Base-by-base conservation (phyloP, 2,113 vertebrate genomes). In the Coptodon bakossiorum region DNA sequence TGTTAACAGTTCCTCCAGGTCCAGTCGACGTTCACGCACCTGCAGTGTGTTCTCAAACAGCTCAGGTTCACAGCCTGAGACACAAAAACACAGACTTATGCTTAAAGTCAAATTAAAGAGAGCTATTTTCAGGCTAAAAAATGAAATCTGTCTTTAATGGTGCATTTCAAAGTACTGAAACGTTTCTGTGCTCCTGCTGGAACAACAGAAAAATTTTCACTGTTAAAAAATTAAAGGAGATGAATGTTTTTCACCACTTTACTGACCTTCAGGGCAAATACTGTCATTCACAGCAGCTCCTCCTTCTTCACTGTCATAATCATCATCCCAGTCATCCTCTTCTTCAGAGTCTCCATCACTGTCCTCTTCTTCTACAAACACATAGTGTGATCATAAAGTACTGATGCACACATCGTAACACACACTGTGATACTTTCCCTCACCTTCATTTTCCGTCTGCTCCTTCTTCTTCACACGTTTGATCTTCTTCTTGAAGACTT, bases 401-500 rank as follows among this genome's bases (percentile, higher is more conserved):
- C 54, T 17, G 38, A 80, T 40, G 84, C 38, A 50, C 16, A 61
- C 48, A 73, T 56, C 59, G 9, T 66, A 19, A 50, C 57, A 31
- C 34, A 16, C 4, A 4, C 5, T 5, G 22, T 19, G 34, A 63
- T 24, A 3, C 24, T 12, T 71, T n/a, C 9, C 16, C 53, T 90
- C 90, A 90, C 89, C 97, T 81, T 94, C 88, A 71, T 93, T 86
- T 88, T 82, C 90, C 24, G 22, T 56, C 56, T 83, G 57, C 68
- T 93, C 82, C 48, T 97, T 96, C 84, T 96, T 96, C 94, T 96
- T 97, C 5, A 61, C 84, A 2, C 92, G 94, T 61, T 97, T 97
- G 56, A 97, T 93, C 89, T 97, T 97, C 90, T 97, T 98, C 92
- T 97, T 97, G 63, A 99, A 97, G 89, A 99, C 95, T 85, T 94